Base-by-base conservation (phyloP, 2,113 vertebrate species). In the Grammomys surdaster region DNA sequence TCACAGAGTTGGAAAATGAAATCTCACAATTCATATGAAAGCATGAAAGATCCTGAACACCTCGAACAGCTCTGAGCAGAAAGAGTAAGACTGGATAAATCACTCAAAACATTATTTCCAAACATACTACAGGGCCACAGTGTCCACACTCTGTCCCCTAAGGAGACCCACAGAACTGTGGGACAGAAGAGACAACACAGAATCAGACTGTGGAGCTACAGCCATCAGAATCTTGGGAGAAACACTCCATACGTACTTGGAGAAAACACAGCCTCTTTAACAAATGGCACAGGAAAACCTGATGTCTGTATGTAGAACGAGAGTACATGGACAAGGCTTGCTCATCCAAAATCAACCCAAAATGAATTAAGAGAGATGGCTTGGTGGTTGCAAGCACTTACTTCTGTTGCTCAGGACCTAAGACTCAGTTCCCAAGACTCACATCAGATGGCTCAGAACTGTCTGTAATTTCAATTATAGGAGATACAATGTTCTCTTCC, bases 251-350 rank as follows among this genome's bases (percentile, higher is more conserved):
- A 48, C 33, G 6, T 17, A 80, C 54, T 11, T 20, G 33, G 33
- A 56, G 51, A n/a, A 56, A 81, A 70, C 0, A 26, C 20, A 54
- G 65, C 43, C 3, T n/a, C 65, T 54, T n/a, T 14, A 70, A n/a
- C 31, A 88, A 70, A 70, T 9, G 48, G 46, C 7, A 17, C 14
- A 26, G 12, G 20, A n/a, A 51, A 14, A 24, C 46, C 43, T 13
- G 46, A n/a, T 5, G 26, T 70, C 6, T 2, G 24, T 10, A 54
- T n/a, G 33, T 40, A 54, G 33, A 54, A 26, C 7, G 2, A 54
- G n/a, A 54, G 33, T 51, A 12, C 12, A n/a, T 8, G 7, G 7
- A 48, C 0, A n/a, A 9, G 19, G 14, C 51, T 36, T 0, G 7
- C 33, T 20, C 17, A 56, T 17, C 3, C 54, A 7, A 87, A 54